Base-by-base conservation (phyloP, 2,113 vertebrate genomes). In the Jaculus jaculus region DNA sequence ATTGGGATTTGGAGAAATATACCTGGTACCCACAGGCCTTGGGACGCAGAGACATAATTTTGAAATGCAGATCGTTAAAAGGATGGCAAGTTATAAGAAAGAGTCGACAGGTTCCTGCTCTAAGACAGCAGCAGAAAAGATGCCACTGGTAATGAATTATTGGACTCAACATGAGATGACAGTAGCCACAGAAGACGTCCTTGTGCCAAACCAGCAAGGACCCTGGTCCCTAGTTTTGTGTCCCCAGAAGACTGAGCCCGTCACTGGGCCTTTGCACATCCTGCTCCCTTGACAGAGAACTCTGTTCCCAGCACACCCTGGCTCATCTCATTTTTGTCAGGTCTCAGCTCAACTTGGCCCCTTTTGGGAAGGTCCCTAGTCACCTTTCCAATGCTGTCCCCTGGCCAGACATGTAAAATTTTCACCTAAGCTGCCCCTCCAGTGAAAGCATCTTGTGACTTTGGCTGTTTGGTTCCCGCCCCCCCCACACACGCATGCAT, bases 1-100 rank as follows among this genome's bases (percentile, higher is more conserved):
- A 95, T 95, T 96, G 94, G 86, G 54, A 90, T 93, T 89, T 92
- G 89, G 66, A 96, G 95, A 95, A 95, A 94, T 92, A 91, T 63
- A 72, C 94, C 74, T 82, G 51, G 84, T 75, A 81, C 87, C 96
- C 66, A 75, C 90, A 77, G 85, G 78, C 89, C 69, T 79, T 42
- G 78, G 37, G 90, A 82, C 8, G 24, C 58, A 87, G 89, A 75
- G 78, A 94, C 87, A 84, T 95, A 81, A 94, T 96, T 96, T 89
- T 86, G 82, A 95, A 91, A 95, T 30, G 74, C 84, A 61, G 87
- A 79, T 95, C n/a, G 0, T 95, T 97, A 95, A 94, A 90, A 94
- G 71, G 71, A 82, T 60, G 39, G 26, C 94, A 84, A 95, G 72
- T 89, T 87, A 39, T 74, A 83, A 75, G 88, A 84, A 78, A 26